phyloP scores from a whole-genome alignment of 1,140 invertebrate species.

The Scaptomyza pallida region DNA sequence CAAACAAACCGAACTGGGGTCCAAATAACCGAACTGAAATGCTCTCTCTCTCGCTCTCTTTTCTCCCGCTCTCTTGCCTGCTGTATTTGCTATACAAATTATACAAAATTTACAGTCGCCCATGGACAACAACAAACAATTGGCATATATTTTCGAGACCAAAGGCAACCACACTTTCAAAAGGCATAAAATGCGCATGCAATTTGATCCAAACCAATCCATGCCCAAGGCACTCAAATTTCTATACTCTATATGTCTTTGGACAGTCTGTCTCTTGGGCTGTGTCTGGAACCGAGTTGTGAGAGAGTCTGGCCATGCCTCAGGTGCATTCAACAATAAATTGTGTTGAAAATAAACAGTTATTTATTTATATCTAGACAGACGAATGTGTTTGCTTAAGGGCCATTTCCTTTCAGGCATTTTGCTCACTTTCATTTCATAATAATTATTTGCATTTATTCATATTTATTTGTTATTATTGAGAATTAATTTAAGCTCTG shows the following conservation, averaged over 20 bases:
- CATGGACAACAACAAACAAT: constrained; percentile 34
- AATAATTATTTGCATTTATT: constrained; percentile 17
- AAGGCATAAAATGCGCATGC: constrained; percentile 42
- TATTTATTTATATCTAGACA: constrained; percentile 47
- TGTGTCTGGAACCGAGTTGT: background rate
- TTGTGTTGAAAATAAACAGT: constrained; percentile 74
- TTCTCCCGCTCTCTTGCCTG: background rate
- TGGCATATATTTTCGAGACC: constrained; percentile 57
- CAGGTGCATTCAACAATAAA: constrained; percentile 73
- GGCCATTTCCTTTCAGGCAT: background rate
- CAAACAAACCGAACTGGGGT: constrained; percentile 30
- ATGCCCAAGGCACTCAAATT: background rate
- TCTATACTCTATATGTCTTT: background rate
- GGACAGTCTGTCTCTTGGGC: too few relatives aligned
- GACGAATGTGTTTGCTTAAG: constrained; percentile 35
- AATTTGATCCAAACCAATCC: constrained; percentile 20
- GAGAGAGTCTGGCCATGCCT: constrained; percentile 27
- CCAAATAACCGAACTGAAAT: constrained; percentile 25
- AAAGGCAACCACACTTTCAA: constrained; percentile 36
- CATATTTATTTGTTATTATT: background rate
- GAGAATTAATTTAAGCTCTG: background rate
- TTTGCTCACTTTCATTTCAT: constrained; percentile 18
- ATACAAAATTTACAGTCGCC: constrained; percentile 47
- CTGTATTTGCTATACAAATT: constrained; percentile 71
- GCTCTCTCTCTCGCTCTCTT: background rate